phyloP scores from a whole-genome alignment of 2,113 vertebrate species.

The Calyptommatus sinebrachiatus region DNA sequence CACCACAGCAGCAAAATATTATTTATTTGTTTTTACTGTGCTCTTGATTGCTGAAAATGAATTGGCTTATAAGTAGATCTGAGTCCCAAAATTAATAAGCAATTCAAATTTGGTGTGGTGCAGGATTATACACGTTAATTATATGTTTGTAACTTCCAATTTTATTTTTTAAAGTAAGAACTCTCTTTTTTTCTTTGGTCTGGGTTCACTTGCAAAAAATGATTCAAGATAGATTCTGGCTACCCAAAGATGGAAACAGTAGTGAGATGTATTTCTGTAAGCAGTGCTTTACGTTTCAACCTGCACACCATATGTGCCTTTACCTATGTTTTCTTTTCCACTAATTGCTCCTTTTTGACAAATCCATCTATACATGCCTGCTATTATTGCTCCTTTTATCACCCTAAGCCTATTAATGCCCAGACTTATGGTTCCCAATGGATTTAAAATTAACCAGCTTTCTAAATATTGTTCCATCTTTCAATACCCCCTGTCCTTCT shows the following conservation, averaged over 20 bases:
- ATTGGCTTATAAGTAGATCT: no score
- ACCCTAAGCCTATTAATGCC: constrained; percentile 79
- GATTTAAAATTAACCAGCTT: constrained; percentile 81
- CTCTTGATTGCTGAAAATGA: no score
- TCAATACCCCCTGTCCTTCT: constrained; percentile 72
- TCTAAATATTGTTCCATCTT: constrained; percentile 78
- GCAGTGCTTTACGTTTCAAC: constrained; percentile 68
- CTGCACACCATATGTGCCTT: constrained; percentile 74
- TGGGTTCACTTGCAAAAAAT: background rate
- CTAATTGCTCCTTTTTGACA: constrained; percentile 79
- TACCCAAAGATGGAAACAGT: constrained; percentile 31
- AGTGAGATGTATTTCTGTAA: constrained; percentile 55
- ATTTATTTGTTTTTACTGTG: no score
- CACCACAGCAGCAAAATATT: no score
- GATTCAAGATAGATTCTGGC: background rate
- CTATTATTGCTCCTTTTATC: constrained; percentile 77
- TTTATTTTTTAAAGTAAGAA: no score
- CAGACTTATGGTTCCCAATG: constrained; percentile 75
- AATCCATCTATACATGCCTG: constrained; percentile 70
- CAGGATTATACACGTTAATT: no score
- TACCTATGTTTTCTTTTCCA: constrained; percentile 61
- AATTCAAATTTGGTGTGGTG: no score
- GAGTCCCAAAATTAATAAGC: no score
- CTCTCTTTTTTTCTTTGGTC: background rate
- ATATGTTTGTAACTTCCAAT: no score